These are phyloP conservation scores for Psettodes erumei DNA, from an alignment of 2,113 vertebrate genomes.

Conservation along the genomic window DNA sequence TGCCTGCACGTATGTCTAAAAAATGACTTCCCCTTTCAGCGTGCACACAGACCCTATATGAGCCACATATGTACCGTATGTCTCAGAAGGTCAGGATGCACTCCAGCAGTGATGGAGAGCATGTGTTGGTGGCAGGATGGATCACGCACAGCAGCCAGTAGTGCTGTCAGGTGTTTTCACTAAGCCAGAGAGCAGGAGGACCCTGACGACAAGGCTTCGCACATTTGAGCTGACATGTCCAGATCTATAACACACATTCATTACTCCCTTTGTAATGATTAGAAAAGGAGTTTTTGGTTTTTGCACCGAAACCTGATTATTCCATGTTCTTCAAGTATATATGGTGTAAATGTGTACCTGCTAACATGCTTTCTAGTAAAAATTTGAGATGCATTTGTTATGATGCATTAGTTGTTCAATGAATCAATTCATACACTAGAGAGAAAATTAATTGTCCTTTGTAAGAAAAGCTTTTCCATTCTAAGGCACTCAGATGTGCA, in stretches of 20 bases:
- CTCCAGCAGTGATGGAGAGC: slow-evolving; percentile 35
- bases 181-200: neutral
- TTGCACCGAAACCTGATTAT: neutral
- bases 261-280: neutral
- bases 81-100: neutral
- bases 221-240: slow-evolving; percentile 1
- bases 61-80: neutral
- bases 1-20: slow-evolving; percentile 29
- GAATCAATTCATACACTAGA: no score
- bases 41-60: neutral
- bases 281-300: no score
- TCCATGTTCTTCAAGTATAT: neutral
- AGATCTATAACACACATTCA: slow-evolving; percentile 3
- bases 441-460: no score
- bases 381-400: no score
- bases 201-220: neutral
- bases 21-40: neutral
- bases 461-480: no score
- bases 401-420: no score
- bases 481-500: no score
- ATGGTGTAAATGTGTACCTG: neutral
- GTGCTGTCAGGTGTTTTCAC: slow-evolving; percentile 22
- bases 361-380: no score
- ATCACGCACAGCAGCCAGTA: neutral
- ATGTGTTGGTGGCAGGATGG: slow-evolving; percentile 45